phyloP scores from a whole-genome alignment of 1,140 invertebrate species.

The Eupristina koningsbergeri region DNA sequence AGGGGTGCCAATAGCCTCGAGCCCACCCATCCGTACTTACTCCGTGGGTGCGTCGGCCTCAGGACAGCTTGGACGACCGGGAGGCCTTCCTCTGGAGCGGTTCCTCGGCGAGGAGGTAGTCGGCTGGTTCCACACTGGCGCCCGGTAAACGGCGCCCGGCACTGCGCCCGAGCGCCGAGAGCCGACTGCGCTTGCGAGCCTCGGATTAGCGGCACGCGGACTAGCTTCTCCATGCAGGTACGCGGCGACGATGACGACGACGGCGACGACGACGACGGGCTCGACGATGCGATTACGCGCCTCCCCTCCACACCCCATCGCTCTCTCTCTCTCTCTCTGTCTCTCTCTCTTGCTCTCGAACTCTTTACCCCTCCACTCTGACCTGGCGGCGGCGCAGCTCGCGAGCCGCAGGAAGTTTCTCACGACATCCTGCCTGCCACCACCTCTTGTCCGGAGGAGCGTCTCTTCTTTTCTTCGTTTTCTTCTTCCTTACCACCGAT shows the following conservation, averaged over 20 bases:
- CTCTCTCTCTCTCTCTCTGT: no score
- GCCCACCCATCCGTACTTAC: not conserved
- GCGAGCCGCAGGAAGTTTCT: constrained; percentile 34
- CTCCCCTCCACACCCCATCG: no score
- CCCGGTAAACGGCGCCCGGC: not conserved
- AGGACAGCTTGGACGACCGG: no score
- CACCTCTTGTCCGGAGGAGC: no score
- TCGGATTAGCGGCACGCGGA: no score
- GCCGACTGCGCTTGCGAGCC: constrained; percentile 42
- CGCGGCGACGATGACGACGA: constrained; percentile 1
- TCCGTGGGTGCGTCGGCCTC: no score
- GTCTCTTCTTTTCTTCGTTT: not conserved
- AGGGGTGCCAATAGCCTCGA: not conserved
- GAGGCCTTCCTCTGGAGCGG: no score
- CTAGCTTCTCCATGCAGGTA: constrained; percentile 37
- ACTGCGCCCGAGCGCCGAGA: constrained; percentile 39
- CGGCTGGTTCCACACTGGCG: no score
- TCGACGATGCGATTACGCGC: constrained; percentile 31
- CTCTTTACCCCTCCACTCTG: constrained; percentile 46
- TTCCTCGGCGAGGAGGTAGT: no score
- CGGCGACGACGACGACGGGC: constrained; percentile 2
- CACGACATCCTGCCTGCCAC: constrained; percentile 12
- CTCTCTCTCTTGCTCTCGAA: no score
- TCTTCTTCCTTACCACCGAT: not conserved
- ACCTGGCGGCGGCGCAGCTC: constrained; percentile 35